These are phyloP conservation scores for Ciconia stormi DNA, from an alignment of 2,113 vertebrate genomes.

Conservation along the genomic window DNA sequence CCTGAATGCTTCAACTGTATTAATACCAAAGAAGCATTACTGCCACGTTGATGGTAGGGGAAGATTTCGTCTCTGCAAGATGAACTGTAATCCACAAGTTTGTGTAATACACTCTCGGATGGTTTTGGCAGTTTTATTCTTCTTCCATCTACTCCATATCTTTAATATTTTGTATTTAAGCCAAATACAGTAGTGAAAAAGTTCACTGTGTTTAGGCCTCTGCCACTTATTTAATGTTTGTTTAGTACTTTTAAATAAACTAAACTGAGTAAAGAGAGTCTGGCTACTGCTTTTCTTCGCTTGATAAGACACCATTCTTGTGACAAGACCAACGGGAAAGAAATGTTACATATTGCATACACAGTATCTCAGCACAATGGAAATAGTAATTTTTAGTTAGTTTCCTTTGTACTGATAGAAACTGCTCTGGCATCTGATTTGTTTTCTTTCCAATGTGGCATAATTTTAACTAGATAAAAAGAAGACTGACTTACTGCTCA, in stretches of 20 bases:
- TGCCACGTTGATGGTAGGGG: background rate
- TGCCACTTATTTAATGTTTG: background rate
- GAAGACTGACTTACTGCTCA: background rate
- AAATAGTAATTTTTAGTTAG: background rate
- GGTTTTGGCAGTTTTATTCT: background rate
- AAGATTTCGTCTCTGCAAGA: background rate
- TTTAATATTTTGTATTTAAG: background rate
- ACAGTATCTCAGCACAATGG: background rate
- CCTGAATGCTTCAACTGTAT: background rate
- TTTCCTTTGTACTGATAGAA: background rate
- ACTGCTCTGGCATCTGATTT: background rate
- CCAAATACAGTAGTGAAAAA: background rate
- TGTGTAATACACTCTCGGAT: background rate
- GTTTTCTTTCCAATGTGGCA: background rate
- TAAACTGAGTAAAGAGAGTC: background rate
- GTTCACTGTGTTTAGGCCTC: background rate
- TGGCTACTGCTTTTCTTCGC: background rate
- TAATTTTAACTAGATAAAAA: background rate
- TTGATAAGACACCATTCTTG: background rate
- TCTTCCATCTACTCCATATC: background rate
- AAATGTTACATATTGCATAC: background rate
- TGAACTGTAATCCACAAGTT: background rate
- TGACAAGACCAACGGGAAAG: background rate
- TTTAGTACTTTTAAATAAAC: slow-evolving; percentile 23
- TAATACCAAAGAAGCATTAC: background rate